These are phyloP conservation scores for Chaenogobius annularis DNA, from an alignment of 2,113 vertebrate genomes.

Conservation along the genomic window DNA sequence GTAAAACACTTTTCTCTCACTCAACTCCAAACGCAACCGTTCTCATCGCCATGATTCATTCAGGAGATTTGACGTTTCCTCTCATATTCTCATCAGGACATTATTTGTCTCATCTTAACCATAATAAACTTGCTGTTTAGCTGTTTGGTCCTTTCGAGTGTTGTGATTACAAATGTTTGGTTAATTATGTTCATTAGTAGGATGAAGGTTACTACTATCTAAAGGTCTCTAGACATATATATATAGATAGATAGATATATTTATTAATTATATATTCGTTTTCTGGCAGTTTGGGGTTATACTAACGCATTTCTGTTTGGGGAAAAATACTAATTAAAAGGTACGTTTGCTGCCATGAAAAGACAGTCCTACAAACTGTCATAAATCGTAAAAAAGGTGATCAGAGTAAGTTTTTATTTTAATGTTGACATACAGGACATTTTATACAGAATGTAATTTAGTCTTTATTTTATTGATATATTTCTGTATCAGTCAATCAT, in stretches of 20 bases:
- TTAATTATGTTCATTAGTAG: not conserved
- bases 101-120: conserved; percentile 81
- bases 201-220: not conserved
- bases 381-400: not conserved
- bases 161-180: conserved; percentile 64
- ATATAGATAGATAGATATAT: too few species aligned
- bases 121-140: conserved; percentile 85
- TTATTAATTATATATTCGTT: too few species aligned
- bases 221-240: too few species aligned
- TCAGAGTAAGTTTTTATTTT: not conserved
- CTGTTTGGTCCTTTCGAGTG: conserved; percentile 72
- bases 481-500: not conserved
- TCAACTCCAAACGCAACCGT: conserved; percentile 32
- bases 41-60: conserved; percentile 57
- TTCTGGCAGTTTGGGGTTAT: too few species aligned
- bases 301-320: not conserved
- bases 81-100: conserved; percentile 78
- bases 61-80: conserved; percentile 55
- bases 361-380: too few species aligned
- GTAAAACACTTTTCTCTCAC: conserved; percentile 50
- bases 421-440: not conserved
- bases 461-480: too few species aligned
- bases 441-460: not conserved
- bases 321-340: not conserved
- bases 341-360: not conserved